Evolutionary conservation across 2,113 vertebrate species (phyloP), one percentile per base, ranked within the genome.

Genomic region (Mastomys natalensis): DNA sequence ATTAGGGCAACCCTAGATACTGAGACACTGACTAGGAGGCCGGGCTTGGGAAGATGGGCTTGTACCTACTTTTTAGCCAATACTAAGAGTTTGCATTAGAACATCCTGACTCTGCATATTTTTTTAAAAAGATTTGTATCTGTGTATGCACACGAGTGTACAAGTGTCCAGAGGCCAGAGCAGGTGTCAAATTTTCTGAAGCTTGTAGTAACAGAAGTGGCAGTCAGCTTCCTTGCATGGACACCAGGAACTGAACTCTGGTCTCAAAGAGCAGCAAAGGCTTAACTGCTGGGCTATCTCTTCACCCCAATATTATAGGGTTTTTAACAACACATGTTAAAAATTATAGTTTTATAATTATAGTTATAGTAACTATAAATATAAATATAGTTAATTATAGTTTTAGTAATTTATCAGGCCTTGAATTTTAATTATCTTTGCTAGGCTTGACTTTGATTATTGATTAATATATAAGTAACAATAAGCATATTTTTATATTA

Each of bases 401-500:
- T n/a, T n/a, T n/a, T n/a, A 84, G 66, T 78, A 92, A 73, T 77
- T 84, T 89, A 93, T 37, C 26, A 91, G 91, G 45, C 26, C 55
- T 86, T 60, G 77, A 66, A 34, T 86, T 88, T 15, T 40, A 9
- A 26, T 66, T 76, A 93, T 93, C 76, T 92, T 78, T 64, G 19
- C 40, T 95, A 80, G 68, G 34, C 53, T 95, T 68, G 58, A 93
- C 53, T 95, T 45, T 40, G 58, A 53, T 53, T 81, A 81, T 48
- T 92, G 70, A 80, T 34, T 80, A 78, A 89, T 55, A 7, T 37
- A 95, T 64, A 95, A 58, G 66, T 74, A 34, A 94, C 11, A 89
- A 76, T 80, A 87, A 92, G 34, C 16, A 94, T 45, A 7, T 85
- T 92, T 95, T 58, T 89, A 78, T 64, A 77, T 76, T 70, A 88